Evolutionary conservation across 2,113 vertebrate genomes (phyloP), one percentile per base, ranked within the genome.

Genomic region (Rhegmatorhina hoffmannsi): DNA sequence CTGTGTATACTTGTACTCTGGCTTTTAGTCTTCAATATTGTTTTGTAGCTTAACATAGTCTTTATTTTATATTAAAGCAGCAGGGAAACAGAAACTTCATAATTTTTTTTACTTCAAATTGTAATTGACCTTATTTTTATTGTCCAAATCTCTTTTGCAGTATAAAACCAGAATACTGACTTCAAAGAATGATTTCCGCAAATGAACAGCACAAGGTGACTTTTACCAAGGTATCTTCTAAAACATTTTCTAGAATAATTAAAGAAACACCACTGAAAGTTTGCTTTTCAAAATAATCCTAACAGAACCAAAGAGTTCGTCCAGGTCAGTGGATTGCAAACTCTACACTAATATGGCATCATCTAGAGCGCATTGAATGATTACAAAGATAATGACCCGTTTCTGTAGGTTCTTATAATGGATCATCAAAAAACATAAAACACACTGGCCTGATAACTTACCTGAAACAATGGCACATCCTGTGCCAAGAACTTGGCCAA

Each of bases 381-480:
- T 52, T 20, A 50, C 38, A 14, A 70, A 82, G 34, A 43, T 21
- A 87, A 70, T 38, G 8, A 49, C 19, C 69, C 49, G 13, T 46
- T 85, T 69, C 50, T 74, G 17, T 25, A 46, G 23, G 40, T 64
- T 91, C n/a, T 77, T 93, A 14, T 3, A 78, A 34, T 2, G 8
- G 40, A 43, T 13, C 46, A 69, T 43, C 64, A 47, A 11, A 40
- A 74, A 78, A 49, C 34, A 68, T 46, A 26, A 58, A 80, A 15
- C 47, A 25, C 40, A 7, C 10, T 4, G 4, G 52, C 16, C 24
- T 33, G 36, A 55, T 3, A 70, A 20, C 89, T 89, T 80, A 99
- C 99, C 98, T 99, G 98, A 97, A 99, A 99, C 43, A 99, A 95
- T 5, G 99, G 99, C 24, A 99, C 98, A 81, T 99, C 99, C 85